phyloP scores from a whole-genome alignment of 2,888 invertebrate genomes.

The Glyphotaelius pellucidus region DNA sequence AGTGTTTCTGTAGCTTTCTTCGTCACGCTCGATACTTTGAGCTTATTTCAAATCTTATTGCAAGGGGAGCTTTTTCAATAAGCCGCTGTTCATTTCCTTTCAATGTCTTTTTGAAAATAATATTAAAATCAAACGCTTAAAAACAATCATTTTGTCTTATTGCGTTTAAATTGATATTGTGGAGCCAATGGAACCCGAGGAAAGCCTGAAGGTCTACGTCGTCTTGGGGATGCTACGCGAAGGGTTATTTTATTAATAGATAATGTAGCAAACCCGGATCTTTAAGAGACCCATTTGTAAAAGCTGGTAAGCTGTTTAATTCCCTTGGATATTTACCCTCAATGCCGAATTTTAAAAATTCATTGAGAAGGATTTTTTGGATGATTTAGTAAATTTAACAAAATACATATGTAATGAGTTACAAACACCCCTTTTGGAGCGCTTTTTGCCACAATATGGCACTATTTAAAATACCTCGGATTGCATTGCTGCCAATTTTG shows the following conservation, averaged over 20 bases:
- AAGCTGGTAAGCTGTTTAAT: background rate
- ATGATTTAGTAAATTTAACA: too few species aligned
- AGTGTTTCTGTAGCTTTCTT: background rate
- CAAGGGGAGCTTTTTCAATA: background rate
- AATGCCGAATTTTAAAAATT: too few species aligned
- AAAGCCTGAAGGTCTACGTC: background rate
- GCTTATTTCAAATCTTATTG: background rate
- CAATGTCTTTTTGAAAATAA: background rate
- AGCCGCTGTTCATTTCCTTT: background rate
- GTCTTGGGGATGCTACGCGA: background rate
- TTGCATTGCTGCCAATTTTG: too few species aligned
- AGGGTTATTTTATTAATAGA: background rate
- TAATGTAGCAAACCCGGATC: background rate
- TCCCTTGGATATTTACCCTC: too few species aligned
- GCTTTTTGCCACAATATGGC: too few species aligned
- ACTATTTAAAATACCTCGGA: too few species aligned
- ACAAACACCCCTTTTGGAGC: too few species aligned
- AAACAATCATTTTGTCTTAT: background rate
- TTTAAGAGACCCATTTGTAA: background rate
- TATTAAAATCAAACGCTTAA: background rate
- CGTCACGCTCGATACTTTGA: background rate
- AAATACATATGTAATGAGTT: too few species aligned
- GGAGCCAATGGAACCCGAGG: background rate
- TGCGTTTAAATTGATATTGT: background rate
- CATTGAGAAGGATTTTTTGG: too few species aligned